Base-by-base conservation (phyloP, 2,797 vertebrate genomes). In the Periophthalmus magnuspinnatus region DNA sequence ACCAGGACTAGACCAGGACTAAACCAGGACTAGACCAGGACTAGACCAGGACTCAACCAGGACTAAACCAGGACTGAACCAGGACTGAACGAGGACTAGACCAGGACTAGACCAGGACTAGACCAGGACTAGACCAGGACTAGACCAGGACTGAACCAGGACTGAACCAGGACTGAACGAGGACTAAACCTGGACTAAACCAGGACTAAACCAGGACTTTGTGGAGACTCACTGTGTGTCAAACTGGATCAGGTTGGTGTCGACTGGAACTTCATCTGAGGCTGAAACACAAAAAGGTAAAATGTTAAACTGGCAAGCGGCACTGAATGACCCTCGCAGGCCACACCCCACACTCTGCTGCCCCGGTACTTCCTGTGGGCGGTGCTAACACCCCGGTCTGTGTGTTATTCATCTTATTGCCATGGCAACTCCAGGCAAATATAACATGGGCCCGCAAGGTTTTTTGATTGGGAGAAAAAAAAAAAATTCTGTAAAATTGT, bases 161-260 rank as follows among this genome's bases (percentile, higher is more conserved):
- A 5, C 61, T 63, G 24, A 5, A 17, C n/a, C 61, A 16, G 61
- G 21, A 5, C 38, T 63, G 7, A 22, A 24, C 21, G 36, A 0
- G 61, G 38, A 6, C 38, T 7, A 13, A 10, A 21, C 33, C 58
- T 5, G 58, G 60, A 14, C 33, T 21, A 61, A 33, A n/a, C 8
- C 19, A 5, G 36, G 17, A 5, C 34, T 10, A 6, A 2, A n/a
- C 2, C 59, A 36, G 59, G 32, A n/a, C 32, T 61, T 6, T 16
- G 13, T 21, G n/a, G 9, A n/a, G 28, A 88, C 95, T 96, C 88
- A 97, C 96, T 95, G 95, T 90, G 96, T 95, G 45, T 97, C 96
- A 19, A 97, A 96, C 78, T 96, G 95, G 76, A 97, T 97, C 88
- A 97, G 94, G 85, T 97, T 97, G 76, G 95, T 95, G 81, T 96